phyloP scores from a whole-genome alignment of 2,888 invertebrate genomes.

The Microctonus hyperodae region DNA sequence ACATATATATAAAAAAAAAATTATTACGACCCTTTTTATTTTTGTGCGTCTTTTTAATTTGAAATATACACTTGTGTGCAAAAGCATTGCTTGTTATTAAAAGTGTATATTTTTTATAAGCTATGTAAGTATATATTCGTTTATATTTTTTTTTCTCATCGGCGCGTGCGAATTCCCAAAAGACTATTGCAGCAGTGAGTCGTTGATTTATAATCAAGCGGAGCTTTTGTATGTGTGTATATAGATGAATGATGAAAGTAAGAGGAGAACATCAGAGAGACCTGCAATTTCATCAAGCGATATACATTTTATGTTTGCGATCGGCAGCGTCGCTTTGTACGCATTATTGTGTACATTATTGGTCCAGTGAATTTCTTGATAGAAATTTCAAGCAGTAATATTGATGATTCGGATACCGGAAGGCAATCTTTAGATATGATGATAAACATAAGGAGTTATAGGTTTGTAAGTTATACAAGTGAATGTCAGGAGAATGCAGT shows the following conservation, averaged over 20 bases:
- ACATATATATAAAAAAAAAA: too few relatives aligned
- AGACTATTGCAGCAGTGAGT: background rate
- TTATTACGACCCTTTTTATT: too few relatives aligned
- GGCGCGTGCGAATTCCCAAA: background rate
- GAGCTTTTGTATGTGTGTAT: background rate
- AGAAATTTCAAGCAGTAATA: too few relatives aligned
- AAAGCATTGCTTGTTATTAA: background rate
- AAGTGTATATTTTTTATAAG: too few relatives aligned
- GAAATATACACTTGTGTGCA: slow-evolving; percentile 35
- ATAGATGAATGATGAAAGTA: slow-evolving; percentile 6
- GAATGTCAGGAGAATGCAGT: background rate
- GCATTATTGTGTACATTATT: too few relatives aligned
- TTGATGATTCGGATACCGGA: background rate
- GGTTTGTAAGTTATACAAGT: too few relatives aligned
- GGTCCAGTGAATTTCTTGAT: too few relatives aligned
- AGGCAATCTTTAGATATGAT: background rate
- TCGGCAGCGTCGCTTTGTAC: too few relatives aligned
- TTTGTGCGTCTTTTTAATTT: slow-evolving; percentile 42
- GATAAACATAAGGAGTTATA: background rate
- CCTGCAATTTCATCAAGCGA: slow-evolving; percentile 23
- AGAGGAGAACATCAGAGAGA: slow-evolving; percentile 37
- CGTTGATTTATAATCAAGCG: background rate
- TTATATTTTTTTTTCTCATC: background rate
- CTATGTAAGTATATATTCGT: background rate
- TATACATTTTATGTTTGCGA: background rate